Evolutionary conservation across 2,888 invertebrate genomes (phyloP).

Genomic region (Stomorhina lunata): DNA sequence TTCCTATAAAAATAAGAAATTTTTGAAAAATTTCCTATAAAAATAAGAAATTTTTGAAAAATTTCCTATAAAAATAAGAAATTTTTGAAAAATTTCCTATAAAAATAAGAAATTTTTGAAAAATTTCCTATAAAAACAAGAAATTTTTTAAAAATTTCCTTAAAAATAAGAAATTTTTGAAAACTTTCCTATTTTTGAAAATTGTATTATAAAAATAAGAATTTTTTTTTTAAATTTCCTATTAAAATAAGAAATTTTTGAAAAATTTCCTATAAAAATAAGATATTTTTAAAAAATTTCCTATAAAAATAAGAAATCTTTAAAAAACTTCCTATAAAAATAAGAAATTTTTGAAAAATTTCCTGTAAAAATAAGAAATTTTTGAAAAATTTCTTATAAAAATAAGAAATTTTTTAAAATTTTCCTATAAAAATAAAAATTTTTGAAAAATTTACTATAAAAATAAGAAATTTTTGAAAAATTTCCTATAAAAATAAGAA

Average conservation of each 20-base stretch:
- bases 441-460: neutral
- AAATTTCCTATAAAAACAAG: neutral
- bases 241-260: neutral
- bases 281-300: no score
- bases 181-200: neutral
- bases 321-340: neutral
- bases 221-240: no score
- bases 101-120: neutral
- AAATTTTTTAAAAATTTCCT: neutral
- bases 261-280: neutral
- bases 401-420: neutral
- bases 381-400: neutral
- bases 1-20: neutral
- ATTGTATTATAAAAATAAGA: neutral
- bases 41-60: neutral
- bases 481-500: no score
- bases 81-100: no score
- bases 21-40: no score
- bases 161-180: neutral
- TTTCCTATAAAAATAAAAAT: no score
- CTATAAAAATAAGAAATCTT: neutral
- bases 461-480: neutral
- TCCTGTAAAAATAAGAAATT: no score
- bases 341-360: neutral
- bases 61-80: neutral